Base-by-base conservation (phyloP, 2,888 invertebrate genomes). In the Crocallis elinguaria region DNA sequence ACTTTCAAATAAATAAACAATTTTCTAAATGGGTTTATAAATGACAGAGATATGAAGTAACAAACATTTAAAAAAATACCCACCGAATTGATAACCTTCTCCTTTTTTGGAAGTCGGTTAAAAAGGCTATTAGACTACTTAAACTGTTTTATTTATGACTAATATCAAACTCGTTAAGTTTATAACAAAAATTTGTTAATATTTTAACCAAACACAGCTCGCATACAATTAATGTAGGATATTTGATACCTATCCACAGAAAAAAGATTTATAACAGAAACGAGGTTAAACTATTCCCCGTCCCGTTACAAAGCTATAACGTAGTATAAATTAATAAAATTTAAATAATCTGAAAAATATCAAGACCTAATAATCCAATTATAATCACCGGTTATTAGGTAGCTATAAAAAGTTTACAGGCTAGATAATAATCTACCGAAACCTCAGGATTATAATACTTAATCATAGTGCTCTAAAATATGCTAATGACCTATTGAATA, bases 271-370 rank as follows among this genome's bases (percentile, higher is more conserved):
- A 41, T 54, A 39, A 49, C 55, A 53, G 48, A 60, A 64, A 62
- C 46, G 50, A 46, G 50, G 55, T 43, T 53, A 49, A 52, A 14
- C 25, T 33, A 45, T 33, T 41, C 33, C n/a, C 33, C 16, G 12
- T 25, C n/a, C 64, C 64, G 64, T 65, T 65, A 65, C 38, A 60
- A 54, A 50, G 38, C 29, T 46, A 46, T 41, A 52, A 46, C 39
- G 52, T 56, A 27, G 59, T 59, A 62, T 65, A 57, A 21, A 57
- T 59, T 54, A 63, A 64, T 61, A 59, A 53, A 37, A 64, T 64
- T 60, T 54, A 29, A 63, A 63, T 63, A 60, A 61, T 57, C 17
- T 43, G 17, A 51, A 53, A 55, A 41, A 44, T 51, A 48, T 54
- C 54, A 49, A 49, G 36, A 55, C 42, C 49, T 61, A 55, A 50